A percentile compares a stretch with the other conserved stretches of the same genome.
phyloP scores from a whole-genome alignment of 2,797 vertebrate species.

The Notoglanidium macrostoma region DNA sequence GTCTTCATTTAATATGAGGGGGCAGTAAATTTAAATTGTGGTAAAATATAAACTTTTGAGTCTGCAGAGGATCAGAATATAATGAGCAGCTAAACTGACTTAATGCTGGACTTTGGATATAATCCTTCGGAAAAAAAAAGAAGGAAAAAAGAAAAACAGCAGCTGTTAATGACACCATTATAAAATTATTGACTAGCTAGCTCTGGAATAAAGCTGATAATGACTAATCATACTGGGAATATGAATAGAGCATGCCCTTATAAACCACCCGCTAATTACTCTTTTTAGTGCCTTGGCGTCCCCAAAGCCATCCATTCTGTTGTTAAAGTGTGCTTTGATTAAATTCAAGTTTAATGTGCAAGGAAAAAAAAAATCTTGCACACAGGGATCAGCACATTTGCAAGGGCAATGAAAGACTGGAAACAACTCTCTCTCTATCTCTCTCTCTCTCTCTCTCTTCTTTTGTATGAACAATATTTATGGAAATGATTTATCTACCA shows the following conservation, averaged over 20 bases:
- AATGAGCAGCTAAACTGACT: slow-evolving; percentile 6
- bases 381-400: not conserved
- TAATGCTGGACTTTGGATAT: not conserved
- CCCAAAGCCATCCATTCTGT: slow-evolving; percentile 56
- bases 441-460: not conserved
- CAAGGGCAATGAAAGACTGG: not conserved
- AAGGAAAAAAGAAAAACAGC: not conserved
- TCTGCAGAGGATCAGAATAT: not conserved
- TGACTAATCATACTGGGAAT: slow-evolving; percentile 64
- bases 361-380: slow-evolving; percentile 50
- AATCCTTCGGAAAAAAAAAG: not conserved
- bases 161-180: slow-evolving; percentile 23
- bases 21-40: not conserved
- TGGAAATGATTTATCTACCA: slow-evolving; percentile 43
- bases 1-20: not conserved
- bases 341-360: slow-evolving; percentile 67
- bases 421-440: slow-evolving; percentile 4
- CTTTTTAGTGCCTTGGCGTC: slow-evolving; percentile 59
- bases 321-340: slow-evolving; percentile 66
- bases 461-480: not conserved
- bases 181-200: slow-evolving; percentile 30
- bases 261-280: slow-evolving; percentile 63
- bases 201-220: slow-evolving; percentile 44
- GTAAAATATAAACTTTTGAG: not conserved
- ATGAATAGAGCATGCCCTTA: slow-evolving; percentile 68